Conservation (phyloP, 2,113 vertebrate genomes). For the Puntigrus tetrazona region DNA sequence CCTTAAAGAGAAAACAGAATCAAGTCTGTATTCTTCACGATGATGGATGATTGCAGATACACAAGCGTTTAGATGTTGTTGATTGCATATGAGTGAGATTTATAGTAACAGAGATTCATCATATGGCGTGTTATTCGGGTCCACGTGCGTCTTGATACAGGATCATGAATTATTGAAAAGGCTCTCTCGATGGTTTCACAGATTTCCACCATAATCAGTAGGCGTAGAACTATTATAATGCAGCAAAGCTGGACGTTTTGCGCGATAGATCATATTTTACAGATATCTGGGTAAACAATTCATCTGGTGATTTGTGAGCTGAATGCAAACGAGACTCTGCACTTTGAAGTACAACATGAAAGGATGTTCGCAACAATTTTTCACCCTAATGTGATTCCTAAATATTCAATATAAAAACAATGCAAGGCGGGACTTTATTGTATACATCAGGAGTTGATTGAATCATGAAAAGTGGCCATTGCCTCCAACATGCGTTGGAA, state of each 20-base stretch:
- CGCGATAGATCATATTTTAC: not conserved
- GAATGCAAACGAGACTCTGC: conserved; percentile 8
- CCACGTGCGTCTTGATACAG: not conserved
- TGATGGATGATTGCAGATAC: not conserved
- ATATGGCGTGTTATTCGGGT: not conserved
- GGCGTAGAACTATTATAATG: not conserved
- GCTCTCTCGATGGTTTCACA: not conserved
- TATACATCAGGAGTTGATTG: not conserved
- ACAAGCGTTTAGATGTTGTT: not conserved
- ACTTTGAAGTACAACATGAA: not conserved
- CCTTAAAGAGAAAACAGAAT: not conserved
- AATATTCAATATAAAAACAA: not conserved
- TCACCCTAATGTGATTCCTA: not conserved
- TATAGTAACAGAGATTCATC: not conserved
- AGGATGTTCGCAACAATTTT: not conserved
- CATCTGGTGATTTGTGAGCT: not conserved
- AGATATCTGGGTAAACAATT: not conserved
- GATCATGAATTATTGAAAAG: conserved; percentile 6
- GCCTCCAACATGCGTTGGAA: not conserved
- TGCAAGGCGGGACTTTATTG: not conserved
- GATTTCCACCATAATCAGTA: not conserved
- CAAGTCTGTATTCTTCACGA: not conserved
- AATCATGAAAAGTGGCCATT: not conserved
- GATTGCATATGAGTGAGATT: not conserved
- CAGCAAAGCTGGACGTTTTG: not conserved